A percentile compares a stretch with the other conserved stretches of the same genome.
These are phyloP conservation scores for Centropyge bicolor DNA, from an alignment of 2,797 vertebrate species.

Conservation along the genomic window DNA sequence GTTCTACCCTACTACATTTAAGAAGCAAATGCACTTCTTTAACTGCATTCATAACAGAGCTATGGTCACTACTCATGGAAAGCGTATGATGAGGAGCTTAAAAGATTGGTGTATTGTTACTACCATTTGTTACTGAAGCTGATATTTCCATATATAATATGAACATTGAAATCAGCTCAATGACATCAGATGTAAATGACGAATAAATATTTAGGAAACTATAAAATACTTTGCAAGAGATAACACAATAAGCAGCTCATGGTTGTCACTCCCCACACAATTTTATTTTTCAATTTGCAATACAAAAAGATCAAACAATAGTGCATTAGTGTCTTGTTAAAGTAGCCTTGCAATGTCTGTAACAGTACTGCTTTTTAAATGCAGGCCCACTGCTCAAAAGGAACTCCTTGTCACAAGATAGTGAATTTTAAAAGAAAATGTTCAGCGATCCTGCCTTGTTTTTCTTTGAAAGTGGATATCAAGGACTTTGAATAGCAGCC, in stretches of 20 bases:
- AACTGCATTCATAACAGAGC: background rate
- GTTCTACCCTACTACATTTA: background rate
- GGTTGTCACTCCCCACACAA: background rate
- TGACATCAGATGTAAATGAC: background rate
- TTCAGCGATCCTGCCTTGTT: background rate
- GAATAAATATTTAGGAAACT: background rate
- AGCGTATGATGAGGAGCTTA: background rate
- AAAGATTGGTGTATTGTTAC: too few species aligned
- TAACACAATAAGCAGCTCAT: background rate
- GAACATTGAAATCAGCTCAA: background rate
- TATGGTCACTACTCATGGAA: background rate
- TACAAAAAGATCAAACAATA: background rate
- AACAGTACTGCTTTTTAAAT: background rate
- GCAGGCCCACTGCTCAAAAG: background rate
- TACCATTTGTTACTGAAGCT: too few species aligned
- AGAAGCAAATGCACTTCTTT: background rate
- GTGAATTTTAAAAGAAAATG: background rate
- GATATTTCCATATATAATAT: too few species aligned
- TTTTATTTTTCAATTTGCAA: slow-evolving; percentile 19
- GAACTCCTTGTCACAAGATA: background rate
- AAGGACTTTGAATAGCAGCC: background rate
- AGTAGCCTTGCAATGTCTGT: background rate
- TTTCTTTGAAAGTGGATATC: background rate
- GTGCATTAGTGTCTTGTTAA: too few species aligned
- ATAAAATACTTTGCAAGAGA: background rate